These are phyloP conservation scores for human (Homo sapiens) DNA, from an alignment of 2,113 vertebrate species.

Conservation along the genomic window GRCh38 chr9:133872501-133873000, in stretches of 20 bases:
- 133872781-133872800: neutral
- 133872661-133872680: neutral
- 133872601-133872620: rapidly evolving
- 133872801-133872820: neutral
- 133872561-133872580: neutral
- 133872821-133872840: neutral
- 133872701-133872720: rapidly evolving
- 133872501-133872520: neutral
- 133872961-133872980: too few relatives aligned
- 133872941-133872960: too few relatives aligned
- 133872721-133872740: neutral
- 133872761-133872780: neutral
- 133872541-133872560: neutral
- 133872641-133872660: neutral
- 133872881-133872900: too few relatives aligned
- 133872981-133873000: too few relatives aligned
- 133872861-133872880: too few relatives aligned
- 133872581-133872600: neutral
- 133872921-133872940: too few relatives aligned
- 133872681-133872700: too few relatives aligned
- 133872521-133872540: neutral
- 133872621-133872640: neutral
- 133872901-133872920: too few relatives aligned
- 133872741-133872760: rapidly evolving
- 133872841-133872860: too few relatives aligned